Evolutionary conservation across 2,888 invertebrate genomes (phyloP), one percentile per base, ranked within the genome.

Genomic region (Limenitis camilla): DNA sequence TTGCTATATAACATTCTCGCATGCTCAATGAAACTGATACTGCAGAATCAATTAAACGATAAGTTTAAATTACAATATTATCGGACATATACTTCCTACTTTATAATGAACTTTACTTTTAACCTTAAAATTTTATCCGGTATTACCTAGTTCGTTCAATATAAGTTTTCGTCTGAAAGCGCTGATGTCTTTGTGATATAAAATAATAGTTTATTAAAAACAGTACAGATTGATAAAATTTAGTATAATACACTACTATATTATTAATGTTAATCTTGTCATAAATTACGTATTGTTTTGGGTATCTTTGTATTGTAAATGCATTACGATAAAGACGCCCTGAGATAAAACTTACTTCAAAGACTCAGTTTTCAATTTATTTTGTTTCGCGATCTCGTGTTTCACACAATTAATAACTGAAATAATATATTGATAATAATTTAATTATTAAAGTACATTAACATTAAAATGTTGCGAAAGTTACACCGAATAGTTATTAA

Each of bases 401-500:
- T n/a, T n/a, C n/a, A n/a, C 19, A 19, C 19, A 19, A 19, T 19
- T 19, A 19, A 19, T 3, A 19, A 19, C 19, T 19, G 19, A 19
- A 19, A 19, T 19, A 19, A 19, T 19, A 19, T 19, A 19, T 10
- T 10, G 9, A 36, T 36, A 36, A 5, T 36, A 36, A 36, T 6
- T 35, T 6, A 10, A 36, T 6, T 6, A 36, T 10, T 10, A 6
- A 4, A 40, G 19, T 19, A 19, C 31, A 31, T n/a, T 8, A 19
- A 45, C 33, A 9, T 30, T 2, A 69, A 59, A 59, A 81, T 84
- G 84, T 72, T 82, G 42, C 74, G 81, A 50, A 73, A 71, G 56
- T 54, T 78, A 11, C 69, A 71, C 33, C 65, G 70, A 48, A 68
- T 65, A 35, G 69, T 85, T 9, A 64, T 75, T 42, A 70, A 72